Conservation (phyloP, 2,797 vertebrate genomes). For the Phalanger gymnotis region DNA sequence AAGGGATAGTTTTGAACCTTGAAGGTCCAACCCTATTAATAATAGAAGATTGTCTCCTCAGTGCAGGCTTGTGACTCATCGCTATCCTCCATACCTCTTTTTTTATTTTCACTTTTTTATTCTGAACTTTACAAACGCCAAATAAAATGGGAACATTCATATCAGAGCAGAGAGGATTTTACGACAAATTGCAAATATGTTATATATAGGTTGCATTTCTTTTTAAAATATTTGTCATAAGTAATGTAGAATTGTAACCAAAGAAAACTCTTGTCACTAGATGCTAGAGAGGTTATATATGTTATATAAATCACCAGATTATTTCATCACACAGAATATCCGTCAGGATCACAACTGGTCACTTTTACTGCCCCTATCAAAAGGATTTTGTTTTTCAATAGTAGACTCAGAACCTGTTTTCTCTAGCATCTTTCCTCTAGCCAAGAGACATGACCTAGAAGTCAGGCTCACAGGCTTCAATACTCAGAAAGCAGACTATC, state of each 20-base stretch:
- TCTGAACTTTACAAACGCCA: neutral
- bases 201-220: neutral
- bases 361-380: neutral
- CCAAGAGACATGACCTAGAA: neutral
- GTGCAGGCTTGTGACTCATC: neutral
- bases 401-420: neutral
- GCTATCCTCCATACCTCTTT: neutral
- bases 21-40: neutral
- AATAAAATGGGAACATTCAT: neutral
- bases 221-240: neutral
- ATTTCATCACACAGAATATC: neutral
- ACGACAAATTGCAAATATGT: neutral
- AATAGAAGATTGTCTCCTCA: neutral
- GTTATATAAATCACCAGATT: neutral
- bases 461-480: neutral
- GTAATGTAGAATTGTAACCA: neutral
- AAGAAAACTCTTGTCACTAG: neutral
- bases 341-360: neutral
- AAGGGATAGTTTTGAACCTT: neutral
- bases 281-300: neutral
- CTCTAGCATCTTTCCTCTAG: neutral
- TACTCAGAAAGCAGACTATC: neutral
- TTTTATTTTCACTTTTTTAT: neutral
- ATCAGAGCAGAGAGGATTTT: neutral
- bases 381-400: neutral